Conservation (phyloP, 2,888 invertebrate species). For the Anagyrus pseudococci region DNA sequence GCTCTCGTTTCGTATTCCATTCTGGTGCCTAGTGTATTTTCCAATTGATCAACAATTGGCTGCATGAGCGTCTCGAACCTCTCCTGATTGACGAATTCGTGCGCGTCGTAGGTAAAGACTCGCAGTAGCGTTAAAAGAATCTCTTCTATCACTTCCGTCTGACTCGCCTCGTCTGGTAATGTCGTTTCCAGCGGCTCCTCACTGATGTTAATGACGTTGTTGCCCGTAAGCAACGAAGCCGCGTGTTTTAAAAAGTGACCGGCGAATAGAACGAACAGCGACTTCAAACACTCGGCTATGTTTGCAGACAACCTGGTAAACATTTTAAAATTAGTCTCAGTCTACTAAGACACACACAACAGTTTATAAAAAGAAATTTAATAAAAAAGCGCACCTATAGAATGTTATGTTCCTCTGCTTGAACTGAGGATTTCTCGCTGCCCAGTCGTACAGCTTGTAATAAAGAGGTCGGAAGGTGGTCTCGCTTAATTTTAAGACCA, state of each 20-base stretch:
- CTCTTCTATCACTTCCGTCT: slow-evolving; percentile 68
- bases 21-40: slow-evolving; percentile 74
- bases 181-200: slow-evolving; percentile 67
- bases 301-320: slow-evolving; percentile 72
- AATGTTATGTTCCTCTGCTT: slow-evolving; percentile 80
- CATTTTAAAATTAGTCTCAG: slow-evolving; percentile 3
- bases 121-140: slow-evolving; percentile 78
- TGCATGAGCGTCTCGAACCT: slow-evolving; percentile 85
- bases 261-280: slow-evolving; percentile 89
- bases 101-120: slow-evolving; percentile 83
- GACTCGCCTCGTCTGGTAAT: slow-evolving; percentile 56
- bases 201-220: slow-evolving; percentile 68
- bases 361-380: not conserved
- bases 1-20: slow-evolving; percentile 69
- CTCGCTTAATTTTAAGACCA: slow-evolving; percentile 89
- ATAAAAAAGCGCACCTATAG: no score
- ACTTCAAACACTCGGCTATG: slow-evolving; percentile 83
- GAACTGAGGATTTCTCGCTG: slow-evolving; percentile 69
- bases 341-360: not conserved
- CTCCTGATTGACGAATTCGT: slow-evolving; percentile 84
- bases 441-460: slow-evolving; percentile 88
- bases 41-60: slow-evolving; percentile 88
- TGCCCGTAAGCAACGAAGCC: slow-evolving; percentile 73
- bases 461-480: slow-evolving; percentile 88
- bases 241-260: slow-evolving; percentile 84